Evolutionary conservation across 2,888 invertebrate genomes (phyloP), one percentile per base, ranked within the genome.

Genomic region (Papilio demoleus): DNA sequence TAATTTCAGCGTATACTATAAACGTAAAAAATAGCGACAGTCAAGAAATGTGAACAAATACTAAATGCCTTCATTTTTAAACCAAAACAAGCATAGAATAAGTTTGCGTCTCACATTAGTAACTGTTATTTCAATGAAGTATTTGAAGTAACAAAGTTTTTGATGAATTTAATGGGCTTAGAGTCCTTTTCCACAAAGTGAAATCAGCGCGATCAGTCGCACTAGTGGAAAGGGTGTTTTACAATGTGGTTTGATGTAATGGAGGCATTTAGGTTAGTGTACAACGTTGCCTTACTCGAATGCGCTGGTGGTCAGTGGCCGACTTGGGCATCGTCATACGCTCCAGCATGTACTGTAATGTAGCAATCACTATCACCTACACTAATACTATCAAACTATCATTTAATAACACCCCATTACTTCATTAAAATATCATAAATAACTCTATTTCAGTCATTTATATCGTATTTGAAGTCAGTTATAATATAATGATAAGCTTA

Each of bases 301-400:
- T 96, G 93, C 95, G 96, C 95, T 96, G 96, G 94, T 96, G 96
- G 92, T 96, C 95, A 94, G 95, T 95, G 94, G 95, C 95, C 94
- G 94, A 95, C 94, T 95, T 95, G 94, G 96, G 95, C 94, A 96
- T 95, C 93, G 96, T 95, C 95, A 96, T 96, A 94, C 96, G 95
- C 94, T 97, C 96, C 95, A 97, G 96, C 96, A 97, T 95, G 91
- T 94, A 96, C 97, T 97, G 97, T 92, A 97, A 97, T 84, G 82
- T 88, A 81, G 86, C n/a, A 22, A n/a, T 22, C n/a, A 6, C 12
- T 78, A 83, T 76, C 77, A 76, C 73, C 78, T 81, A 80, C 80
- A 63, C 34, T 47, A 58, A 36, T 31, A n/a, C n/a, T 17, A 56
- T 56, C 4, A 56, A 42, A 42, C 12, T 45, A 24, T 12, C 9